phyloP scores from a whole-genome alignment of 2,113 vertebrate genomes.

The Oncorhynchus masou region DNA sequence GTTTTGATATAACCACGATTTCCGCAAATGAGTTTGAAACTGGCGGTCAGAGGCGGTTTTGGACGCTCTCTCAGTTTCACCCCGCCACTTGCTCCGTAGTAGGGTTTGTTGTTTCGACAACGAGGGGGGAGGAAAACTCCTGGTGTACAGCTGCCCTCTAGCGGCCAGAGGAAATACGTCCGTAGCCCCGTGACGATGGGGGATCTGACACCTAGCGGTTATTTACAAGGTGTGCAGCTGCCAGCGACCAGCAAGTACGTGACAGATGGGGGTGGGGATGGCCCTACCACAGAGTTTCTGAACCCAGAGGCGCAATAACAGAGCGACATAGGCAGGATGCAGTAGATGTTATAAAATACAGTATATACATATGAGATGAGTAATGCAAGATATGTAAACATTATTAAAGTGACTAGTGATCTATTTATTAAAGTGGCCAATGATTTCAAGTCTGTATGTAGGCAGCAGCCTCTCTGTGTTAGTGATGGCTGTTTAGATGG shows the following conservation, averaged over 20 bases:
- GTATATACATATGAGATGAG: too few relatives aligned
- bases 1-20: conserved; percentile 39
- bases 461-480: too few relatives aligned
- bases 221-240: background rate
- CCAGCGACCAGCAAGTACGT: background rate
- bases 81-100: conserved; percentile 81
- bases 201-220: conserved; percentile 46
- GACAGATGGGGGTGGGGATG: too few relatives aligned
- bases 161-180: conserved; percentile 51
- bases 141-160: conserved; percentile 86
- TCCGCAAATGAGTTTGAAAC: conserved; percentile 79
- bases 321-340: too few relatives aligned
- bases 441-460: too few relatives aligned
- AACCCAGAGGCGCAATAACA: too few relatives aligned
- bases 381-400: too few relatives aligned
- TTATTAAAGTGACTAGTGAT: too few relatives aligned
- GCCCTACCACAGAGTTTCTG: too few relatives aligned
- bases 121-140: conserved; percentile 80
- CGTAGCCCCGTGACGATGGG: background rate
- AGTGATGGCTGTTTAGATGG: too few relatives aligned
- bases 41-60: conserved; percentile 83
- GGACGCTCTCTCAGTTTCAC: conserved; percentile 71
- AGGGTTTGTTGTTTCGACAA: conserved; percentile 93
- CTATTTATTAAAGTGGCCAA: too few relatives aligned
- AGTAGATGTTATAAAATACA: too few relatives aligned